Evolutionary conservation across 2,797 vertebrate species (phyloP), one percentile per base, ranked within the genome.

Genomic region (Aldrovandia affinis): DNA sequence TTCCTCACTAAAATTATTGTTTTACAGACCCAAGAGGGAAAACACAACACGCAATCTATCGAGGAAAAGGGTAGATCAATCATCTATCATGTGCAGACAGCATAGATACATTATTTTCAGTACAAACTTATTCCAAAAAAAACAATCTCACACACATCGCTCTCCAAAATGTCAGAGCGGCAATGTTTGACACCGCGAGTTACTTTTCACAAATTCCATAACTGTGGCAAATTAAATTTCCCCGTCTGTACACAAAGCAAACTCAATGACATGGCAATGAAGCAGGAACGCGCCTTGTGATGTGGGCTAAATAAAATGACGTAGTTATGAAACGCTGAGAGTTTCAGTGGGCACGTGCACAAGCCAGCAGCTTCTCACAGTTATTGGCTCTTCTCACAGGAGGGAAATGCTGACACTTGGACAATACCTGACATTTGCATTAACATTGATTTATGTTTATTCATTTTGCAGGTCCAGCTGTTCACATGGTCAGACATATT

Each of bases 191-290:
- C 12, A 68, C 52, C 20, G 25, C 33, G 55, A 54, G 50, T 55
- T 52, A 83, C 52, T 57, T 63, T 75, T n/a, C 50, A 81, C 39
- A 39, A 30, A 50, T 59, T 36, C 55, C 25, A 0, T 14, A 44
- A 78, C 75, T n/a, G 75, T n/a, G 42, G 18, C 30, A 39, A 80
- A 65, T 50, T 59, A 14, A 12, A 77, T 77, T 77, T 77, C n/a
- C 20, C 42, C 22, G 22, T 47, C 25, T 75, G 65, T 2, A 70
- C 65, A 47, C 22, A 25, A 6, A 65, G 30, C 59, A 47, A 44
- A 18, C 80, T 30, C 20, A 50, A 33, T 54, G 47, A 54, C 22
- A 30, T 15, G 50, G n/a, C n/a, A 52, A 79, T 20, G 0, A 79
- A 30, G n/a, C 54, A 47, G 50, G 28, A 10, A 79, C 18, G 28